phyloP scores from a whole-genome alignment of 2,113 vertebrate genomes.

The Ceyx cyanopectus region DNA sequence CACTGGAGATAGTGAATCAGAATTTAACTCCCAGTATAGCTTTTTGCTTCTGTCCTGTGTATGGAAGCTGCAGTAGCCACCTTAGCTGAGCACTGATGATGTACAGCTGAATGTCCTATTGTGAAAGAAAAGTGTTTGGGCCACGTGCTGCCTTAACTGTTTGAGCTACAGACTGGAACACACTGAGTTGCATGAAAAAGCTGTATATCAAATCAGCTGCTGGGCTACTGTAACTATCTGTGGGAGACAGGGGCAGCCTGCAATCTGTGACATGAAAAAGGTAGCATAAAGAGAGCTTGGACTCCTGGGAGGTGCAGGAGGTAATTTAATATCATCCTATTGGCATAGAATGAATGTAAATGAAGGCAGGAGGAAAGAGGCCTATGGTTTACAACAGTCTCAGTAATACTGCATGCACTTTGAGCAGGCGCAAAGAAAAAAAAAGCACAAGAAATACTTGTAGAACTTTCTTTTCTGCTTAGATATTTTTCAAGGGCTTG shows the following conservation, averaged over 20 bases:
- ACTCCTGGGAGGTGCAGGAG: slow-evolving; percentile 5
- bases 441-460: slow-evolving; percentile 18
- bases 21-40: not conserved
- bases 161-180: not conserved
- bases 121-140: not conserved
- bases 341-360: not conserved
- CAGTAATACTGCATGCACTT: slow-evolving; percentile 26
- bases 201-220: not conserved
- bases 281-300: not conserved
- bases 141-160: not conserved
- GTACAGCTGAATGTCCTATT: not conserved
- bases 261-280: slow-evolving; percentile 5
- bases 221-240: not conserved
- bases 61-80: not conserved
- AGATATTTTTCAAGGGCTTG: slow-evolving; percentile 44
- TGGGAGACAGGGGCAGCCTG: not conserved
- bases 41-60: not conserved
- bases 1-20: not conserved
- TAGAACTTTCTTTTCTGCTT: slow-evolving; percentile 52
- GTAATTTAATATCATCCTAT: slow-evolving; percentile 50
- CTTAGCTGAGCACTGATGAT: accelerated
- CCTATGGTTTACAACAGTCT: not conserved
- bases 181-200: not conserved
- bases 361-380: not conserved
- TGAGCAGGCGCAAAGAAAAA: not conserved